Percentiles rank a stretch among this genome's conserved stretches.
Evolutionary conservation across 1,140 invertebrate species (phyloP).

Genomic region (Phenacoccus solenopsis): DNA sequence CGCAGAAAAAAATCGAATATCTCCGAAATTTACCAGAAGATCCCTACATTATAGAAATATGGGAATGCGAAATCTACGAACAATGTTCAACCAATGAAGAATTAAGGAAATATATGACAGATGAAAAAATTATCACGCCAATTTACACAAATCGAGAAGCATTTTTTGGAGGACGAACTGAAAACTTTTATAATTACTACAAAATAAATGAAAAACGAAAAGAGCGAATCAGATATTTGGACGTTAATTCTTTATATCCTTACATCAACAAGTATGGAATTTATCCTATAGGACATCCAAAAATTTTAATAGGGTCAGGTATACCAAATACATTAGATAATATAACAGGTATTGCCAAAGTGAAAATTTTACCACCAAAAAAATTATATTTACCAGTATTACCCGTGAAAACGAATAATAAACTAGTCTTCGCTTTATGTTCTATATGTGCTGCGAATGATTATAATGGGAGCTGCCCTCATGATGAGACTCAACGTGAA

Average conservation of each 20-base stretch:
- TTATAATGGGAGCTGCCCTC: slow-evolving; percentile 23
- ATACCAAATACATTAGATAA: not conserved
- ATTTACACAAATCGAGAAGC: not conserved
- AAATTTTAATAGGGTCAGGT: slow-evolving; percentile 22
- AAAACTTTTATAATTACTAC: slow-evolving; percentile 23
- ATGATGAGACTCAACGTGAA: slow-evolving; percentile 29
- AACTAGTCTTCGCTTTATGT: slow-evolving; percentile 31
- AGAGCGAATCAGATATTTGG: slow-evolving; percentile 33
- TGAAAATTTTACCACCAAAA: slow-evolving; percentile 29
- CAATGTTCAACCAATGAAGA: not conserved
- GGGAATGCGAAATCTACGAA: not conserved
- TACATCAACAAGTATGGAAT: no score
- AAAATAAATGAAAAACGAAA: slow-evolving; percentile 21
- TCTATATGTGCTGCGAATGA: slow-evolving; percentile 25
- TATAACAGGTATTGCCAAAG: slow-evolving; percentile 28
- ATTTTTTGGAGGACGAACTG: slow-evolving; percentile 19
- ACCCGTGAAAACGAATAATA: slow-evolving; percentile 27
- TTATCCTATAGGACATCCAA: no score
- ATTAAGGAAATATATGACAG: not conserved
- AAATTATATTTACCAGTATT: slow-evolving; percentile 31
- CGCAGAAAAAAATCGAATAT: not conserved
- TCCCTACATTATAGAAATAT: not conserved
- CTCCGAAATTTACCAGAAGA: not conserved
- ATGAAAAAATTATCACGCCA: not conserved
- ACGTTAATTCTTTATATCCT: no score